Evolutionary conservation across 37 sponge, comb jelly and placozoan genomes (phyloP), one percentile per base, ranked within the genome.

Genomic region (Ianthella basta): DNA sequence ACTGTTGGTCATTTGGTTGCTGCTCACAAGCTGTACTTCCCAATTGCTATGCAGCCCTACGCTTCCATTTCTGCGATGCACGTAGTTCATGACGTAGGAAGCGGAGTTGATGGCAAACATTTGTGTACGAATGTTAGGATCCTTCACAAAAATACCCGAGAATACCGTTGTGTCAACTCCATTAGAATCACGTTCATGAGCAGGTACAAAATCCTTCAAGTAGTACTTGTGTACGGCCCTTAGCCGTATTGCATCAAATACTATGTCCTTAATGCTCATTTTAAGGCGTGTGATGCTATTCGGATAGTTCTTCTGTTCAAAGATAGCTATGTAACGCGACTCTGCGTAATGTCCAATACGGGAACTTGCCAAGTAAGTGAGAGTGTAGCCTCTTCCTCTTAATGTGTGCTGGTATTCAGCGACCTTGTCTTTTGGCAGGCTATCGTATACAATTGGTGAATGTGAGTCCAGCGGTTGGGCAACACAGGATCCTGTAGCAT

Each of bases 291-390:
- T 0, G 10, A 75, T 75, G 25, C 44, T 75, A 15, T 50, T 21
- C 1, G 13, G 25, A 18, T 44, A 1, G n/a, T 20, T 53, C 53
- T 75, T 40, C 14, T 44, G 37, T 50, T 1, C 25, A 41, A 75
- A 75, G 78, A 41, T 50, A 15, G 37, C 21, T 13, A 75, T 75
- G 78, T 36, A 75, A 12, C 78, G 78, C 1, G 78, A 50, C 4
- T 40, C 54, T 23, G 37, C 21, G 8, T 75, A 19, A 24, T 14
- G 1, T 25, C 25, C 21, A 20, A 3, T 21, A 41, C 53, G 37
- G 38, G 40, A 40, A 12, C 20, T 24, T 19, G n/a, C 12, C 25
- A 75, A 24, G 54, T 24, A 24, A 2, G 54, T 50, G 6, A 75
- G n/a, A 23, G 44, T 75, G 25, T 75, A 75, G 41, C 78, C 78